Evolutionary conservation across 2,888 invertebrate genomes (phyloP).

Genomic region (Smittia sp.): DNA sequence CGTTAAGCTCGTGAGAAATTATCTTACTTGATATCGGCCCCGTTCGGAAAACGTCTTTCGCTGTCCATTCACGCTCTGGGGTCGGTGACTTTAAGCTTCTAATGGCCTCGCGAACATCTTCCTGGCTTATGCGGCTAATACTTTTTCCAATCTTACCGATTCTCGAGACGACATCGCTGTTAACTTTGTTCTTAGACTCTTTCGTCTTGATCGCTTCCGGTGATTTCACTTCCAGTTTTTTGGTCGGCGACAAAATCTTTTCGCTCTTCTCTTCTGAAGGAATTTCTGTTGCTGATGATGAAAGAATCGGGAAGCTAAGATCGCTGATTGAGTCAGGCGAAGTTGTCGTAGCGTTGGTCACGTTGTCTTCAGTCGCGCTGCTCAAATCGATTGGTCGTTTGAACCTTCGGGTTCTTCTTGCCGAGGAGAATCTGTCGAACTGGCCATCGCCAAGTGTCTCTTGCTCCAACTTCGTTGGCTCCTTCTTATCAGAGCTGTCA

Average conservation of each 20-base stretch:
- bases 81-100: slow-evolving; percentile 63
- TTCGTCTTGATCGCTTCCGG: slow-evolving; percentile 67
- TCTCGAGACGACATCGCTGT: slow-evolving; percentile 44
- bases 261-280: slow-evolving; percentile 54
- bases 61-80: slow-evolving; percentile 61
- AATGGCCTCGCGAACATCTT: slow-evolving; percentile 68
- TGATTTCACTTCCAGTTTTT: slow-evolving; percentile 58
- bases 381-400: slow-evolving; percentile 64
- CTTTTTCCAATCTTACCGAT: slow-evolving; percentile 57
- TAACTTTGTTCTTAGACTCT: slow-evolving; percentile 41
- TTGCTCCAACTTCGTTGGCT: slow-evolving; percentile 51
- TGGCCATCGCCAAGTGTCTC: slow-evolving; percentile 70
- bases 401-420: slow-evolving; percentile 77
- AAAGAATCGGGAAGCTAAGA: slow-evolving; percentile 57
- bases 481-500: slow-evolving; percentile 46
- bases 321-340: slow-evolving; percentile 54
- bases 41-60: background rate
- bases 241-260: slow-evolving; percentile 40
- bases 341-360: slow-evolving; percentile 51
- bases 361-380: slow-evolving; percentile 59
- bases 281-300: slow-evolving; percentile 49
- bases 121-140: slow-evolving; percentile 68
- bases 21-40: slow-evolving; percentile 5
- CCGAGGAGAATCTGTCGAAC: slow-evolving; percentile 80
- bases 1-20: slow-evolving; percentile 71